These are phyloP conservation scores for Pandemis corylana DNA, from an alignment of 2,888 invertebrate genomes.

Conservation along the genomic window DNA sequence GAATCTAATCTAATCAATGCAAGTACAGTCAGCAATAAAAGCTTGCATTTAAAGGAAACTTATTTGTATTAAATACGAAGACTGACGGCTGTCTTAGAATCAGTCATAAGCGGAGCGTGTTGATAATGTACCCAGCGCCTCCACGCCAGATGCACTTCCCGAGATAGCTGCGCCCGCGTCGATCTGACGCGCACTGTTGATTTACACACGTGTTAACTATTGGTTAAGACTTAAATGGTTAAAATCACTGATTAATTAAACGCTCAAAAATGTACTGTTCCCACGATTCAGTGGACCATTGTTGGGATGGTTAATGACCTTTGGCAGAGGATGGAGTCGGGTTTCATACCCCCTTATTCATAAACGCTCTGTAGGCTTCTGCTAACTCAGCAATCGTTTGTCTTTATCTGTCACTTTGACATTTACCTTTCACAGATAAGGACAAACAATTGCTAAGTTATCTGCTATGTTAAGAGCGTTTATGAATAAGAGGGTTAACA, in stretches of 20 bases:
- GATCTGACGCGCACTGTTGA: slow-evolving; percentile 28
- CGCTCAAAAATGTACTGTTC: slow-evolving; percentile 33
- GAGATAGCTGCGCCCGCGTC: slow-evolving; percentile 34
- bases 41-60: no score
- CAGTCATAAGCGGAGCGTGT: slow-evolving; percentile 3
- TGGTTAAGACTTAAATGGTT: slow-evolving; percentile 34
- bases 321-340: background rate
- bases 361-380: no score
- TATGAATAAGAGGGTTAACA: no score
- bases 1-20: no score
- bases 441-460: no score
- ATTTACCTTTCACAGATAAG: no score
- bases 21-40: no score
- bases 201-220: slow-evolving; percentile 39
- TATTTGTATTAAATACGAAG: no score
- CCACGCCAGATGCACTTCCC: slow-evolving; percentile 29
- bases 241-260: slow-evolving; percentile 40
- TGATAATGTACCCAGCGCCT: slow-evolving; percentile 13
- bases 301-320: slow-evolving; percentile 4
- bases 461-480: no score
- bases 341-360: background rate
- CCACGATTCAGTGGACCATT: slow-evolving; percentile 27
- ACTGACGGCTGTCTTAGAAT: no score
- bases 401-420: no score
- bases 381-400: no score